A percentile compares a stretch with the other conserved stretches of the same genome.
These are phyloP conservation scores for Octodon degus DNA, from an alignment of 2,113 vertebrate species.

Conservation along the genomic window DNA sequence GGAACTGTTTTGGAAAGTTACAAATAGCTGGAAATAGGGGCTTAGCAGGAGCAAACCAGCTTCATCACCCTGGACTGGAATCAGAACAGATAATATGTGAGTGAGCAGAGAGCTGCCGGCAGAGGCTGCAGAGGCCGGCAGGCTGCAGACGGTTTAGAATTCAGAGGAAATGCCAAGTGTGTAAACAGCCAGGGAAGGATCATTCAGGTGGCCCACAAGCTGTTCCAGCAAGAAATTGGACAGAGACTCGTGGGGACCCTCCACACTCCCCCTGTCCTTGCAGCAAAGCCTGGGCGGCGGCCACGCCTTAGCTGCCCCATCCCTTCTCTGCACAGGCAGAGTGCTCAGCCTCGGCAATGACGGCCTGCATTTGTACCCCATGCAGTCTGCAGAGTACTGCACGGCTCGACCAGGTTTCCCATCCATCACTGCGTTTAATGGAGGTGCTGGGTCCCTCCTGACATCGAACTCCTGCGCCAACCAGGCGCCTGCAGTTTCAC, in stretches of 20 bases:
- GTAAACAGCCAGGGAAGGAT: constrained; percentile 78
- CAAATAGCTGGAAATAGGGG: constrained; percentile 74
- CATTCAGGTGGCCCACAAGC: constrained; percentile 67
- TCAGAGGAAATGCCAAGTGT: constrained; percentile 78
- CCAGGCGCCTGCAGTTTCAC: too few relatives aligned
- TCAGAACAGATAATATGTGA: constrained; percentile 76
- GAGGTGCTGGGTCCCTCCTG: background rate
- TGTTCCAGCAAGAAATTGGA: constrained; percentile 70
- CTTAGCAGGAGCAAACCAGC: constrained; percentile 60
- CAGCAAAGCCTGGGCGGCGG: background rate
- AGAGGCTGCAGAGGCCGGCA: constrained; percentile 71
- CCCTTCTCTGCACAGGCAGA: background rate
- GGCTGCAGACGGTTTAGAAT: constrained; percentile 76
- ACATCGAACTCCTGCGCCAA: background rate
- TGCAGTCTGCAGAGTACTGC: constrained; percentile 2
- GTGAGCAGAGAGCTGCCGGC: constrained; percentile 66
- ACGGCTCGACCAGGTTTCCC: background rate
- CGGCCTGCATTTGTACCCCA: background rate
- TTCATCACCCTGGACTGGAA: constrained; percentile 74
- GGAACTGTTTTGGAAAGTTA: constrained; percentile 77
- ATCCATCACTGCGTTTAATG: background rate
- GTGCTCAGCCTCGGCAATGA: background rate
- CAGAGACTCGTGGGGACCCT: constrained; percentile 46
- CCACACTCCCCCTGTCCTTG: background rate
- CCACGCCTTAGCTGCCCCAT: background rate